These are phyloP conservation scores for Macrotus californicus DNA, from an alignment of 2,113 vertebrate species.

Conservation along the genomic window DNA sequence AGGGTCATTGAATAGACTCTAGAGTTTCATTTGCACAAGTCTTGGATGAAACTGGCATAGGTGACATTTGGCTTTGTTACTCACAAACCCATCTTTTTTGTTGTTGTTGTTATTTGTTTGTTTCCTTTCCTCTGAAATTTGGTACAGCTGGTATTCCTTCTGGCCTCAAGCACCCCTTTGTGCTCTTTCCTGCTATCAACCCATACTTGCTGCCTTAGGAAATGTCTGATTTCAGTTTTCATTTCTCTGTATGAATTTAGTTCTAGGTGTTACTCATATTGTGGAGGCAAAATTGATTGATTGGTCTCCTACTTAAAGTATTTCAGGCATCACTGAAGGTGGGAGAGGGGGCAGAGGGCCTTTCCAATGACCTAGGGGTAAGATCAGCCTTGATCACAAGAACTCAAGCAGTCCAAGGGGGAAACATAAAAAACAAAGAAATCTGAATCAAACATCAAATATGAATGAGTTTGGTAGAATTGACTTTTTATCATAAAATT, in stretches of 20 bases:
- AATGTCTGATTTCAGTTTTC: constrained; percentile 60
- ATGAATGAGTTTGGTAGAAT: neutral
- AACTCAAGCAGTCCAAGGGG: neutral
- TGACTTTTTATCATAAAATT: neutral
- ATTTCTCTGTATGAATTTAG: constrained; percentile 60
- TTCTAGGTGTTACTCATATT: constrained; percentile 73
- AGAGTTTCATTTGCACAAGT: constrained; percentile 40
- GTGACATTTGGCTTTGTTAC: constrained; percentile 48
- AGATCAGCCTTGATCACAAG: constrained; percentile 42
- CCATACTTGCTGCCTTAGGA: constrained; percentile 53
- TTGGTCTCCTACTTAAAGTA: constrained; percentile 75
- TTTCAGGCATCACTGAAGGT: constrained; percentile 74
- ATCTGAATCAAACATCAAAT: constrained; percentile 1
- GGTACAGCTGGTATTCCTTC: constrained; percentile 52
- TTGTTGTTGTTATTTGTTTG: neutral
- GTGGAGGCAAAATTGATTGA: constrained; percentile 76
- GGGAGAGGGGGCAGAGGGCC: constrained; percentile 69
- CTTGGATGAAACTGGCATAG: constrained; percentile 31
- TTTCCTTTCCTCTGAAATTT: neutral
- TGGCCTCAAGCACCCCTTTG: constrained; percentile 35
- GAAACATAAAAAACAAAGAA: neutral
- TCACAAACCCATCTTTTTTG: neutral
- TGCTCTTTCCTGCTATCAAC: neutral
- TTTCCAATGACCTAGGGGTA: constrained; percentile 57
- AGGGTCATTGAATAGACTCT: neutral